A percentile compares a stretch with the other conserved stretches of the same genome.
phyloP scores from a whole-genome alignment of 2,888 invertebrate genomes.

The Mythimna lalbum region DNA sequence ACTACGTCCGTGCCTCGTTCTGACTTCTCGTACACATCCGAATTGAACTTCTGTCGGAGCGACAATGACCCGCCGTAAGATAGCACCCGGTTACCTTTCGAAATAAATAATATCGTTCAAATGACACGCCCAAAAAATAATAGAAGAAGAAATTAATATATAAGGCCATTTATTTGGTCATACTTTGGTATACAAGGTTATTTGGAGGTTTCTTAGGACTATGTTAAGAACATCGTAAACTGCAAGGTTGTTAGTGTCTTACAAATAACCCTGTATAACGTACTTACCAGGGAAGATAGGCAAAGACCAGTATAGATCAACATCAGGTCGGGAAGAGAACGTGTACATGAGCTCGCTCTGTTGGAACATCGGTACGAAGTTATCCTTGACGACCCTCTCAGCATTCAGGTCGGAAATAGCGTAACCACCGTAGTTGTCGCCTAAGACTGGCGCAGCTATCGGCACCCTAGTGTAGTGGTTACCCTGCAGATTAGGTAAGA shows the following conservation, averaged over 20 bases:
- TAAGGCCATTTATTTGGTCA: too few species aligned
- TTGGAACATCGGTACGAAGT: conserved; percentile 80
- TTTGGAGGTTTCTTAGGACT: too few species aligned
- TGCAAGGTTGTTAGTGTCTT: too few species aligned
- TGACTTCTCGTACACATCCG: conserved; percentile 86
- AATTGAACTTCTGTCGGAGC: conserved; percentile 93
- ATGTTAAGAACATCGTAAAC: too few species aligned
- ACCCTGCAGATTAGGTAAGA: conserved; percentile 68
- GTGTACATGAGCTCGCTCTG: conserved; percentile 84
- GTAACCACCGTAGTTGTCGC: conserved; percentile 83
- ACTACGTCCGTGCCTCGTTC: conserved; percentile 95
- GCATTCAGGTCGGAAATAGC: conserved; percentile 80
- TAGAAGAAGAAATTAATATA: not conserved
- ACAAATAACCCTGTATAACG: too few species aligned
- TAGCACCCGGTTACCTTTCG: conserved; percentile 93
- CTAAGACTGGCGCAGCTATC: conserved; percentile 83
- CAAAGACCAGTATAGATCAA: conserved; percentile 84
- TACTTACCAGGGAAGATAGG: conserved; percentile 83
- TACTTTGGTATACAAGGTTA: not conserved
- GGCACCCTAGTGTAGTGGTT: conserved; percentile 78
- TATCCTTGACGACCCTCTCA: conserved; percentile 77
- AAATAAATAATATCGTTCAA: not conserved
- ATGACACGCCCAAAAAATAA: not conserved
- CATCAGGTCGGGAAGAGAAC: conserved; percentile 76
- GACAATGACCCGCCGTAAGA: conserved; percentile 97